A percentile compares a stretch with the other conserved stretches of the same genome.
These are phyloP conservation scores for Allobates femoralis DNA, from an alignment of 2,797 vertebrate species.

Conservation along the genomic window DNA sequence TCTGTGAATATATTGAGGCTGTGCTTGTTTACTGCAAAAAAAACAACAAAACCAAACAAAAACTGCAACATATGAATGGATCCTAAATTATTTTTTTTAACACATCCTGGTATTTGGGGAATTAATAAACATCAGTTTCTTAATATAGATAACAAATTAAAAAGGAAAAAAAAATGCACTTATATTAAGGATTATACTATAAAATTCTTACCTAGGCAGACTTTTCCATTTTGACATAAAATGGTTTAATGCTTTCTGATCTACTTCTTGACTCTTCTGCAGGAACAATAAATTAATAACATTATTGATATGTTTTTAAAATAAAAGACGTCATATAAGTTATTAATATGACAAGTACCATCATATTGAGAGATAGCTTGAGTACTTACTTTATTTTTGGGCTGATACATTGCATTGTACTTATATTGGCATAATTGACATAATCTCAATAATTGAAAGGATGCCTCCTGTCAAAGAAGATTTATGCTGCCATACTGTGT, in stretches of 20 bases:
- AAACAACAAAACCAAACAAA: too few relatives aligned
- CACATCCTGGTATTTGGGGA: neutral
- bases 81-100: neutral
- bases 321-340: neutral
- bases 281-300: neutral
- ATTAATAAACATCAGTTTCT: neutral
- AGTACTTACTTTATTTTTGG: neutral
- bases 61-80: too few relatives aligned
- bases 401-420: neutral
- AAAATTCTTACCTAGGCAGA: conserved; percentile 76
- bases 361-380: neutral
- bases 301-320: neutral
- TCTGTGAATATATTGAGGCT: neutral
- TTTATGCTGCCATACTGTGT: too few relatives aligned
- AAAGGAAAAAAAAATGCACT: neutral
- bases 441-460: too few relatives aligned
- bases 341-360: neutral
- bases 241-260: conserved; percentile 76
- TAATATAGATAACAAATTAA: conserved; percentile 33
- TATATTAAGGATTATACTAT: conserved; percentile 27
- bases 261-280: conserved; percentile 68
- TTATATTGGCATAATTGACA: too few relatives aligned
- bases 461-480: too few relatives aligned
- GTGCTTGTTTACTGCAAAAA: too few relatives aligned
- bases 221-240: conserved; percentile 80